Evolutionary conservation across 2,797 vertebrate species (phyloP), one percentile per base, ranked within the genome.

Genomic region (Numenius phaeopus): DNA sequence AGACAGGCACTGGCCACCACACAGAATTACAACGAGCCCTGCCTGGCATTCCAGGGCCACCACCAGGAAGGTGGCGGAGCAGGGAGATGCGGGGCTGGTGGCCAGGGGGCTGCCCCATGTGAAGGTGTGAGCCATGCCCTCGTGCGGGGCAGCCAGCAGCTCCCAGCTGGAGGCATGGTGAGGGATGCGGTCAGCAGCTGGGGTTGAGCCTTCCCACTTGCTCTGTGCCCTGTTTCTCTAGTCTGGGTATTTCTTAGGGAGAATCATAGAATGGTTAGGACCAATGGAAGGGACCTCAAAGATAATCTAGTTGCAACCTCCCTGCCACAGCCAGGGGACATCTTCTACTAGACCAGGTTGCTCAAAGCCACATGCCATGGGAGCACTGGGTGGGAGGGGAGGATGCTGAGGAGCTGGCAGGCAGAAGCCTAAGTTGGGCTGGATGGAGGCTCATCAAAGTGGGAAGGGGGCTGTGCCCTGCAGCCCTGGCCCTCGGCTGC

Each of bases 91-190:
- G 3, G 27, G 16, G 19, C 13, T 34, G 44, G 30, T 49, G 44
- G 49, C 52, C 8, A 3, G 37, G 52, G 50, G 50, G 50, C 12
- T 19, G 23, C 3, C 0, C 14, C 1, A 0, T 57, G 54, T 11
- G 0, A 27, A 54, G 54, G 34, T 21, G 21, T 20, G 26, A 72
- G 37, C 15, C 0, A 0, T 37, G 34, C 11, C 11, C 14, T 40
- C 1, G 0, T 0, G 2, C 27, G 7, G 3, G 46, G 66, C 8
- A 5, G n/a, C 46, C 54, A 47, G 42, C 6, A 5, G 46, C 30
- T 83, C 29, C 46, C 65, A 30, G 11, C 7, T 9, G 4, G 62
- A 81, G 34, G 26, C 46, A 46, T 5, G 2, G 39, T 1, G 5
- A 37, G 70, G 34, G 40, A 40, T 10, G 54, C 21, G 17, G 6